Evolutionary conservation across 2,113 vertebrate species (phyloP), one percentile per base, ranked within the genome.

Genomic region (Thunnus maccoyii): DNA sequence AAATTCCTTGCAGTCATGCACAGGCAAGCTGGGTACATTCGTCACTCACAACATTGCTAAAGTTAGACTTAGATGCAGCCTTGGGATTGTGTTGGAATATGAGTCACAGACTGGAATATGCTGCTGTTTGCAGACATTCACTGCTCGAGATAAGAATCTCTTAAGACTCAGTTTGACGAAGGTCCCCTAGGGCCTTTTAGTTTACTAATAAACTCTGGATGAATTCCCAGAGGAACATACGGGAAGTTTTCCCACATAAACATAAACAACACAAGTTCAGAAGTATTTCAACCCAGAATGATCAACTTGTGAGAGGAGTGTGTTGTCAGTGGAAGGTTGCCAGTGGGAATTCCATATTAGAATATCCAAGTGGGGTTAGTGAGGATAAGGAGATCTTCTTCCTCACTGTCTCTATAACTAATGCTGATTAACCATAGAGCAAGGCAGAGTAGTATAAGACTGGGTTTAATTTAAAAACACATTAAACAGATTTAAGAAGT

Each of bases 51-150:
- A 44, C 17, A 17, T 15, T 18, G 62, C 57, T 72, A 20, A 71
- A 82, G 52, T 76, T 72, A 72, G 27, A 69, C 20, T 44, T 3
- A 57, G 65, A 87, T 55, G 22, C 20, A 54, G 56, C 68, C 58
- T 9, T 5, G 1, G 48, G 75, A 58, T 55, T 57, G 56, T 51
- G 51, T 41, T 52, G 57, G 25, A 44, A 56, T 25, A 48, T 83
- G 70, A 90, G 62, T 89, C 89, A 83, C 64, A 27, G 67, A 72
- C 70, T 46, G 68, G 60, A 81, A 72, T 14, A 55, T 27, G 56
- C 47, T 47, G 27, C 22, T 62, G 27, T 62, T 65, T 56, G 10
- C n/a, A 32, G 44, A 65, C 52, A 30, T 47, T 16, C 20, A 51
- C 27, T 14, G 17, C 44, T 52, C 15, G 36, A 68, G 36, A 74